Conservation (phyloP, 2,797 vertebrate species). For the Nyctibius grandis region DNA sequence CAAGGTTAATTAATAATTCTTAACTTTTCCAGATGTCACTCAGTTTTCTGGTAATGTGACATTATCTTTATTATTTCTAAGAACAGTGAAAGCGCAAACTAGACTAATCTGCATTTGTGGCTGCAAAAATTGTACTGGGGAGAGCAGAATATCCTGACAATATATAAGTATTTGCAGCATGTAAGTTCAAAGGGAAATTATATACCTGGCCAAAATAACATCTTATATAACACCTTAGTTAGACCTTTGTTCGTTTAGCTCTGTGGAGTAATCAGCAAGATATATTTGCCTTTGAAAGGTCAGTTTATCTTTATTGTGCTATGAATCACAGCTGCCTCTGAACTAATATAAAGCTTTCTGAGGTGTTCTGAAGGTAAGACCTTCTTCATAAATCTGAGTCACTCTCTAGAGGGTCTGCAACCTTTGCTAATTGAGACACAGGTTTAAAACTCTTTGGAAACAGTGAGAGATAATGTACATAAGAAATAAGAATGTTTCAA, state of each 20-base stretch:
- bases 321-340: slow-evolving; percentile 34
- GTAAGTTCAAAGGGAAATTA: not conserved
- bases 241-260: slow-evolving; percentile 30
- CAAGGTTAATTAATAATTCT: not conserved
- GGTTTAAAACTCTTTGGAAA: not conserved
- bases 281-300: slow-evolving; percentile 29
- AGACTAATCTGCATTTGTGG: not conserved
- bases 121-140: not conserved
- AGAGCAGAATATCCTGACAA: not conserved
- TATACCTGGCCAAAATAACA: not conserved
- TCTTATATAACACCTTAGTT: not conserved
- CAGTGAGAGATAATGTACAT: not conserved
- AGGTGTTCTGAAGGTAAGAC: not conserved
- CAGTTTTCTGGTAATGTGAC: not conserved
- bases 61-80: not conserved
- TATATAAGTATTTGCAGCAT: not conserved
- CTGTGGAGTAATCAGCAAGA: slow-evolving; percentile 6
- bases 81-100: not conserved
- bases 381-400: not conserved
- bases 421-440: not conserved
- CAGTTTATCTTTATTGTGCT: slow-evolving; percentile 49
- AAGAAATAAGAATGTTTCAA: not conserved
- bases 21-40: not conserved
- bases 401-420: not conserved
- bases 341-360: slow-evolving; percentile 2